phyloP scores from a whole-genome alignment of 30 jellyfish, hydroid and myxozoan genomes.

The Mastigias papua region DNA sequence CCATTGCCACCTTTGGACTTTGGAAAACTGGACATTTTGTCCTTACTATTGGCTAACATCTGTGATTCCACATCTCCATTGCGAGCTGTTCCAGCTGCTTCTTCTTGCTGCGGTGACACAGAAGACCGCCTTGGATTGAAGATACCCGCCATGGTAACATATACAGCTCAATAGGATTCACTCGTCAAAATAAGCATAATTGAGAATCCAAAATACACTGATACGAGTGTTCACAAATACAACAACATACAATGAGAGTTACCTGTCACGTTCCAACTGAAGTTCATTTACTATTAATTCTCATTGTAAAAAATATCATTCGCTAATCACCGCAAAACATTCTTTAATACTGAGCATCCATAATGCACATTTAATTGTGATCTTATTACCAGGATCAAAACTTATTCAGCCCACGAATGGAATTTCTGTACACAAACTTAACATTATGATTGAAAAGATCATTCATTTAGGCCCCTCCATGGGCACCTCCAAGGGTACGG shows the following conservation, averaged over 20 bases:
- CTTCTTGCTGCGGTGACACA: slow-evolving; percentile 87
- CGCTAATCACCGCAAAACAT: neutral
- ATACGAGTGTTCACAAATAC: neutral
- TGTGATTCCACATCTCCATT: slow-evolving; percentile 70
- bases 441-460: neutral
- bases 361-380: neutral
- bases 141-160: slow-evolving; percentile 78
- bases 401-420: neutral
- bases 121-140: slow-evolving; percentile 83
- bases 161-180: slow-evolving; percentile 1
- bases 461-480: slow-evolving; percentile 18
- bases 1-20: slow-evolving; percentile 61
- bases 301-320: neutral
- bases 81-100: slow-evolving; percentile 73
- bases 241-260: neutral
- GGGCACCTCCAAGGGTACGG: neutral
- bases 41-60: slow-evolving; percentile 37
- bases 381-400: neutral
- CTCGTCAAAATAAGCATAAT: neutral
- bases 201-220: neutral
- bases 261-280: slow-evolving; percentile 9
- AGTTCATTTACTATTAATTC: slow-evolving; percentile 1
- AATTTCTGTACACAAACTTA: neutral
- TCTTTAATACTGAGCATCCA: neutral
- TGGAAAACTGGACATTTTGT: slow-evolving; percentile 49